These are phyloP conservation scores for Thaumatotibia leucotreta DNA, from an alignment of 1,140 invertebrate species.

Conservation along the genomic window DNA sequence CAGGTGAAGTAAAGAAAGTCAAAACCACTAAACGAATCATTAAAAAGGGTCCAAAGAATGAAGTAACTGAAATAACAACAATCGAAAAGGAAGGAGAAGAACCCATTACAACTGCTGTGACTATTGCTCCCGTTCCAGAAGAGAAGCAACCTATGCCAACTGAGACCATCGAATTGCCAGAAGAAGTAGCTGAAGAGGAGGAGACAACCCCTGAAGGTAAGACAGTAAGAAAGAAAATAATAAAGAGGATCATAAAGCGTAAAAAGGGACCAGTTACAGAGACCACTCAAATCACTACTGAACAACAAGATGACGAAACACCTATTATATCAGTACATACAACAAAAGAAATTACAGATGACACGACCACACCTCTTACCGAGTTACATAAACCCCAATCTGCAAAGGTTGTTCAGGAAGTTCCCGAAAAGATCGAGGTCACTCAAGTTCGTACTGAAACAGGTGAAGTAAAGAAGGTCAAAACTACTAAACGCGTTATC, in stretches of 20 bases:
- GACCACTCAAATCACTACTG: constrained; percentile 32
- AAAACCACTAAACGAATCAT: constrained; percentile 13
- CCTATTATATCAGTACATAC: constrained; percentile 15
- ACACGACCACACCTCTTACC: background rate
- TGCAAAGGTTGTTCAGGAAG: background rate
- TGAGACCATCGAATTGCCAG: constrained; percentile 30
- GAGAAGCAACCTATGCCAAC: constrained; percentile 3
- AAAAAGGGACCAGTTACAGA: background rate
- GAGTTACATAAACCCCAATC: too few relatives aligned
- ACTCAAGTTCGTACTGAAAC: constrained; percentile 43
- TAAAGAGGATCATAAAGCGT: background rate
- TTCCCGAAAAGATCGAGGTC: constrained; percentile 20
- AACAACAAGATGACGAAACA: constrained; percentile 34
- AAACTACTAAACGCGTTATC: constrained; percentile 35
- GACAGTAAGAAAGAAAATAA: constrained; percentile 8
- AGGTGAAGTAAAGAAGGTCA: constrained; percentile 24
- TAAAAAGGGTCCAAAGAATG: constrained; percentile 13
- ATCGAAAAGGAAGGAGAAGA: constrained; percentile 32
- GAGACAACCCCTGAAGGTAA: background rate
- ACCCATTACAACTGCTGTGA: constrained; percentile 48
- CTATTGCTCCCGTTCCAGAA: constrained; percentile 28
- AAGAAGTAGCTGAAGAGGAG: constrained; percentile 23
- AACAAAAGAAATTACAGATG: background rate
- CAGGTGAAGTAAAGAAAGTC: constrained; percentile 1
- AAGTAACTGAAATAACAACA: constrained; percentile 32